These are phyloP conservation scores for Stegodyphus dumicola DNA, from an alignment of 1,140 invertebrate species.

Conservation along the genomic window DNA sequence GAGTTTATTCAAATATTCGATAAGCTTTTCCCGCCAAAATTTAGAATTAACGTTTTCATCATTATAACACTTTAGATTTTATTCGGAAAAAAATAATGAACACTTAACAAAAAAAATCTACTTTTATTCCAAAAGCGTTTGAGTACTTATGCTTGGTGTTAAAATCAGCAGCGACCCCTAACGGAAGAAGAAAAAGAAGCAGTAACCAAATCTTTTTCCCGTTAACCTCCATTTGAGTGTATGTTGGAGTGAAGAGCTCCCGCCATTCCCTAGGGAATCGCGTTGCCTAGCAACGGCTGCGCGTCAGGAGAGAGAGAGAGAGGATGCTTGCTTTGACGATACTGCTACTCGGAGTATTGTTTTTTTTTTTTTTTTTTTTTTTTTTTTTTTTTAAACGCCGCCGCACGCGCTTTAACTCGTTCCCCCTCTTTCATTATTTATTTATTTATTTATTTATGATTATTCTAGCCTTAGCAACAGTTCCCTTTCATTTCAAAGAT, in stretches of 20 bases:
- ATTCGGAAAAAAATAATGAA: too few species aligned
- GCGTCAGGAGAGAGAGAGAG: background rate
- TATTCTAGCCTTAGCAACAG: slow-evolving; percentile 32
- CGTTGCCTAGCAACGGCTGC: slow-evolving; percentile 6
- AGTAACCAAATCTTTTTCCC: too few species aligned
- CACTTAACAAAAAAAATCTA: too few species aligned
- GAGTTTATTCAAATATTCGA: too few species aligned
- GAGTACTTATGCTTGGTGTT: too few species aligned
- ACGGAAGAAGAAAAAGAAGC: too few species aligned
- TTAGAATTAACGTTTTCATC: too few species aligned
- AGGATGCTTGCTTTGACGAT: background rate
- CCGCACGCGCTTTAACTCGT: background rate
- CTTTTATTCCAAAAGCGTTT: too few species aligned
- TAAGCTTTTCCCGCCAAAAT: too few species aligned
- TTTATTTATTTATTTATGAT: slow-evolving; percentile 50
- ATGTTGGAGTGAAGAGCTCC: background rate
- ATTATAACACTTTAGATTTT: too few species aligned
- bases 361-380: background rate
- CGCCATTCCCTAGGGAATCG: background rate
- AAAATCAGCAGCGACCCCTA: too few species aligned
- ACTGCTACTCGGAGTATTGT: background rate
- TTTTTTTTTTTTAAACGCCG: background rate
- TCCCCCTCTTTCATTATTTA: background rate
- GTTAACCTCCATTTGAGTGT: background rate
- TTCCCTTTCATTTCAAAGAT: slow-evolving; percentile 30